These are phyloP conservation scores for Brachystomella parvula DNA, from an alignment of 1,140 invertebrate species.

Conservation along the genomic window DNA sequence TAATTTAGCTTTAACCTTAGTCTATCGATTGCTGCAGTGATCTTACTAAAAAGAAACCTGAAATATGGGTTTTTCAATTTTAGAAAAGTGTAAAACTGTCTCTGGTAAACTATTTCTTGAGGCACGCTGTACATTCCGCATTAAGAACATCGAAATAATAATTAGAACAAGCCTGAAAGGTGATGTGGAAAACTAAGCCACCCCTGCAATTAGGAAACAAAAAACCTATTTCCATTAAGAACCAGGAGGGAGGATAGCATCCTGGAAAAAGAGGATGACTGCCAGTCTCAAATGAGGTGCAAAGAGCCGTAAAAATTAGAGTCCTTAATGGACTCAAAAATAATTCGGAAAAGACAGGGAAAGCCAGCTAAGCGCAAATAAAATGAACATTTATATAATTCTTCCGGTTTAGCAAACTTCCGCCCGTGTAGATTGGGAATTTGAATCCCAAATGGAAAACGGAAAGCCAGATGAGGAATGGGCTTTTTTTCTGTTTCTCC, in stretches of 20 bases:
- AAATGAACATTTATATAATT: no score
- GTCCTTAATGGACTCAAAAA: not conserved
- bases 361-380: not conserved
- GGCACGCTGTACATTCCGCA: not conserved
- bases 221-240: not conserved
- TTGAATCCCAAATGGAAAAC: no score
- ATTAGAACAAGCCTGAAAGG: not conserved
- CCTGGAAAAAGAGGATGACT: not conserved
- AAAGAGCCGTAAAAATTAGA: constrained; percentile 17
- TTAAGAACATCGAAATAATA: no score
- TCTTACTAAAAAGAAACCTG: no score
- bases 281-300: constrained; percentile 20
- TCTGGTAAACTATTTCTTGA: no score
- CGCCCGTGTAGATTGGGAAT: no score
- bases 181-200: not conserved
- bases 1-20: no score
- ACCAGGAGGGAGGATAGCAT: not conserved
- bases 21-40: no score
- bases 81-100: no score
- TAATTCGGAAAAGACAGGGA: not conserved
- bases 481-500: no score
- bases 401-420: not conserved
- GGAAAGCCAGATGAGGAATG: no score
- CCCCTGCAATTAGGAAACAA: not conserved
- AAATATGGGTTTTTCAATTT: no score